Evolutionary conservation across 2,113 vertebrate species (phyloP).

Genomic region (Chamaea fasciata): DNA sequence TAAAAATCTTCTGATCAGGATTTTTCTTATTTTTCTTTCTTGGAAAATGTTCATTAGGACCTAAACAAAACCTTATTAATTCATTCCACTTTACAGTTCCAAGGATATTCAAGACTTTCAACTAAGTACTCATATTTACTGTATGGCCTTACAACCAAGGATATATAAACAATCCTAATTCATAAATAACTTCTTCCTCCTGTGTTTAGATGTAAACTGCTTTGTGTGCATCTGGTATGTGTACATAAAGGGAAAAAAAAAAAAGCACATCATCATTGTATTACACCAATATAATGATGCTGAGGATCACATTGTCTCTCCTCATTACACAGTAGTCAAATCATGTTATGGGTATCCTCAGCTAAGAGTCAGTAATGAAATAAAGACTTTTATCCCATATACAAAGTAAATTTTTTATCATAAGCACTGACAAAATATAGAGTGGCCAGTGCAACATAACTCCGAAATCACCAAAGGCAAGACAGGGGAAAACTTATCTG

Average conservation of each 20-base stretch:
- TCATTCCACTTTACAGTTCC: not conserved
- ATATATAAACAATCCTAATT: not conserved
- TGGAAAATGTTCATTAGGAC: not conserved
- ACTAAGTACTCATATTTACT: not conserved
- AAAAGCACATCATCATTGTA: not conserved
- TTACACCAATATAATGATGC: not conserved
- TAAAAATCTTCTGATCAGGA: not conserved
- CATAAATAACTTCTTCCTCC: not conserved
- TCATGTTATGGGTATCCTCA: not conserved
- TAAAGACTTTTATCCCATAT: not conserved
- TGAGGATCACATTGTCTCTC: not conserved
- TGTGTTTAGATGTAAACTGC: not conserved
- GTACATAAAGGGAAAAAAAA: fast-evolving
- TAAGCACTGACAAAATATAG: not conserved
- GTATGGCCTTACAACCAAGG: not conserved
- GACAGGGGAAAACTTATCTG: not conserved
- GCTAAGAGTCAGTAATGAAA: not conserved
- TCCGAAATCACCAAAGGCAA: not conserved
- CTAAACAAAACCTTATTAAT: not conserved
- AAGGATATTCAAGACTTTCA: not conserved
- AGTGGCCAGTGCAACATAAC: not conserved
- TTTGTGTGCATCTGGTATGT: not conserved
- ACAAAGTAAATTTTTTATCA: not conserved
- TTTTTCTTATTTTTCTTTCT: not conserved
- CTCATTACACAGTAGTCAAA: not conserved